Evolutionary conservation across 2,113 vertebrate genomes (phyloP).

Genomic region (Gracilinanus agilis): DNA sequence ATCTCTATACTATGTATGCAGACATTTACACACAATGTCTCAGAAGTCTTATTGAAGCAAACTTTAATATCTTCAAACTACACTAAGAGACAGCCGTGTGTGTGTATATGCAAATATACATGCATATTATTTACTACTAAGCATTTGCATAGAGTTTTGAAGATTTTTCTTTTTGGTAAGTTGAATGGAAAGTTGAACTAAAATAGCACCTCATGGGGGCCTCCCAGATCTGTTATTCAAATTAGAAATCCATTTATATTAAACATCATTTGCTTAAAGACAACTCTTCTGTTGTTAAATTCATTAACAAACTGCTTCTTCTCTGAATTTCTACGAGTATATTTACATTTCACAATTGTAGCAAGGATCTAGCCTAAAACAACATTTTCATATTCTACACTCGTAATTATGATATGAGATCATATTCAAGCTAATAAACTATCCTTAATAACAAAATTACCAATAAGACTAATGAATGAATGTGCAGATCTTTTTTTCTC

Average conservation of each 20-base stretch:
- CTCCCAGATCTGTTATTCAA: neutral
- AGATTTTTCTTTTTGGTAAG: neutral
- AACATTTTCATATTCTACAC: constrained; percentile 9
- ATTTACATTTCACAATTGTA: neutral
- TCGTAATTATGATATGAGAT: constrained; percentile 10
- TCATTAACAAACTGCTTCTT: neutral
- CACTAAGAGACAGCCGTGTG: neutral
- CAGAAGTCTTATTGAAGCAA: neutral
- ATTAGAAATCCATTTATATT: neutral
- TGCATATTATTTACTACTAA: neutral
- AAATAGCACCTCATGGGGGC: neutral
- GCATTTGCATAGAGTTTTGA: no score
- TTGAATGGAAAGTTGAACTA: neutral
- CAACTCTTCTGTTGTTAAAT: neutral
- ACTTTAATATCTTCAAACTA: neutral
- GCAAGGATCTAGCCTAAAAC: neutral
- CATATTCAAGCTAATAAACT: neutral
- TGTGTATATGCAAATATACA: neutral
- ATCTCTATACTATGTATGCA: no score
- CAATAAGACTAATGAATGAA: neutral
- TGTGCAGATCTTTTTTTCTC: neutral
- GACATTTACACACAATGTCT: neutral
- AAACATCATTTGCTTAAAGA: neutral
- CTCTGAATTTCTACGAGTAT: neutral
- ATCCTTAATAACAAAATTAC: neutral